Base-by-base conservation (phyloP, 2,797 vertebrate species). In the Poecilia picta region DNA sequence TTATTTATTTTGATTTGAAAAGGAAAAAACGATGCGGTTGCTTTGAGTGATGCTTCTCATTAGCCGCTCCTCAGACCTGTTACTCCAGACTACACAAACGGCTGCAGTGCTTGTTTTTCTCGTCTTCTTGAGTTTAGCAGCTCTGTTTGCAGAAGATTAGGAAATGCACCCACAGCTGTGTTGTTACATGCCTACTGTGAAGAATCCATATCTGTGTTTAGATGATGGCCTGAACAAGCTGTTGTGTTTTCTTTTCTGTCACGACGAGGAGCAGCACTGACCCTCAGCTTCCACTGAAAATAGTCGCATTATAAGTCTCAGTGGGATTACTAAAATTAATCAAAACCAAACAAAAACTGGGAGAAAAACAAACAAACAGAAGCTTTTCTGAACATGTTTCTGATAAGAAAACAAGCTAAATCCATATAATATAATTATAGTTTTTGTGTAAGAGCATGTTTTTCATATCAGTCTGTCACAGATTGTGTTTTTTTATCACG, bases 21-120 rank as follows among this genome's bases (percentile, higher is more conserved):
- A 31, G 28, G 5, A 20, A 10, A 70, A 80, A 57, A 47, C 74
- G 36, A 83, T n/a, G 75, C 46, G 76, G 57, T 68, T 1, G 2
- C 72, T n/a, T 59, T 85, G 79, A 91, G 84, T 74, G 81, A 87
- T 88, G 81, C 59, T 41, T 85, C 77, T 92, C 85, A 89, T 93
- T 89, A 90, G 85, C 75, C 18, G 75, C 13, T 8, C 51, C 47
- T 68, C 68, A 82, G 81, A 80, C 74, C 72, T 62, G 51, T 66
- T 83, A 28, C 33, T 55, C 55, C 70, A 84, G 45, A 80, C 53
- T 11, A 25, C 28, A 23, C 77, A 5, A 57, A 73, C 13, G 71
- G 76, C 72, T 33, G 85, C 47, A 68, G 55, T 41, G 2, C 76
- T 77, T 87, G 41, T 81, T 85, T 85, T 75, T 70, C 10, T 76